Conservation (phyloP, 1,140 invertebrate species). For the Coenobita brevimanus region DNA sequence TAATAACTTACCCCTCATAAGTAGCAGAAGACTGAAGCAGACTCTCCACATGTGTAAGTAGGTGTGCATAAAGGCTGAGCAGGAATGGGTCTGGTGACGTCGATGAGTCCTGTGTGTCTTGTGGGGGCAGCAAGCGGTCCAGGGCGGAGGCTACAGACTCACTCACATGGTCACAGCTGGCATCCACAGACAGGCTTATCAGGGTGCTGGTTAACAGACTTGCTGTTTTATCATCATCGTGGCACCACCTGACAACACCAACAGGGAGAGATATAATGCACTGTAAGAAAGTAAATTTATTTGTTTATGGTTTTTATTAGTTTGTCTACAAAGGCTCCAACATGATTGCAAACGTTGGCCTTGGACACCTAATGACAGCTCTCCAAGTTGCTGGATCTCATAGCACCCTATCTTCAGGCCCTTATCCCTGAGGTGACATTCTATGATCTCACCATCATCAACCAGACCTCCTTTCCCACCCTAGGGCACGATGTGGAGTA, state of each 20-base stretch:
- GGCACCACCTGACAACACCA: slow-evolving; percentile 68
- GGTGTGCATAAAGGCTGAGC: slow-evolving; percentile 49
- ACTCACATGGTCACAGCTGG: slow-evolving; percentile 67
- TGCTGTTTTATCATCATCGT: slow-evolving; percentile 65
- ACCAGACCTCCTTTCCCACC: too few species aligned
- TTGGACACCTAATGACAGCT: too few species aligned
- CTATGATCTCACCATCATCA: too few species aligned
- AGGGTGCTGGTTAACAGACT: slow-evolving; percentile 57
- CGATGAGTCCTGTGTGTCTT: slow-evolving; percentile 36
- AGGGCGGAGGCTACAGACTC: slow-evolving; percentile 60
- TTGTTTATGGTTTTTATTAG: too few species aligned
- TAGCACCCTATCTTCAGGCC: too few species aligned
- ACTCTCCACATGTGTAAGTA: slow-evolving; percentile 54
- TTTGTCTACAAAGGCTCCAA: too few species aligned
- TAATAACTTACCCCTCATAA: slow-evolving; percentile 55
- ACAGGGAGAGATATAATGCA: too few species aligned
- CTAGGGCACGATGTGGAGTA: too few species aligned
- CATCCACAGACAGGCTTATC: slow-evolving; percentile 63
- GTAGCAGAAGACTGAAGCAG: slow-evolving; percentile 58
- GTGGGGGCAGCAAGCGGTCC: slow-evolving; percentile 57
- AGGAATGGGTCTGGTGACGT: slow-evolving; percentile 54
- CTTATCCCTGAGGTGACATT: too few species aligned
- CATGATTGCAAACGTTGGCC: too few species aligned
- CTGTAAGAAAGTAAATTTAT: too few species aligned
- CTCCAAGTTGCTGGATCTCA: too few species aligned